Conservation (phyloP, 2,113 vertebrate species). For the Amia ocellicauda region DNA sequence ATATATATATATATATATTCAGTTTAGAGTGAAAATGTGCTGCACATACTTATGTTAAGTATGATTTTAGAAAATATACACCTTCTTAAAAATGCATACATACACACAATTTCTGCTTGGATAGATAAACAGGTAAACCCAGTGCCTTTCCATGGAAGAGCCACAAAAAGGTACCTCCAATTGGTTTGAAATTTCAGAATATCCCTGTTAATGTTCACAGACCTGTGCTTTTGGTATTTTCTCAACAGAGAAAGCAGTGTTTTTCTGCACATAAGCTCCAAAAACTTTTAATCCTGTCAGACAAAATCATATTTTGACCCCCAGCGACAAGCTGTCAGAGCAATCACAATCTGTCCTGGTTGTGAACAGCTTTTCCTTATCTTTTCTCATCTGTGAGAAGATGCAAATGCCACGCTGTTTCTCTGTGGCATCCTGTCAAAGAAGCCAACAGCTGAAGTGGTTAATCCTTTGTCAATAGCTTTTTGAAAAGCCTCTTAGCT, state of each 20-base stretch:
- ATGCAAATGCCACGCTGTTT: conserved; percentile 8
- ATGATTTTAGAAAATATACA: too few relatives aligned
- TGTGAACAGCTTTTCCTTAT: conserved; percentile 3
- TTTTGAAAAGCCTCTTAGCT: not conserved
- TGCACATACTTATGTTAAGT: too few relatives aligned
- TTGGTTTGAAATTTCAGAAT: too few relatives aligned
- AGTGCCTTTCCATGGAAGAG: not conserved
- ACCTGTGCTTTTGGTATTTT: too few relatives aligned
- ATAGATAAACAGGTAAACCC: not conserved
- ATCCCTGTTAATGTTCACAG: too few relatives aligned
- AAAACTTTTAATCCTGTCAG: conserved; percentile 1
- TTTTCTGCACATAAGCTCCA: not conserved
- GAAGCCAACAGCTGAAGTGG: not conserved
- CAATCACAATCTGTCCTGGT: conserved; percentile 7
- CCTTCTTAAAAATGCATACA: too few relatives aligned
- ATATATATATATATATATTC: conserved; percentile 16
- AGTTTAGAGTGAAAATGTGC: too few relatives aligned
- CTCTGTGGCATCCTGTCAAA: conserved; percentile 6
- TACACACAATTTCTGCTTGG: too few relatives aligned
- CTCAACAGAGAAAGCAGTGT: not conserved
- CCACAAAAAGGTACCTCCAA: too few relatives aligned
- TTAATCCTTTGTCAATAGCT: conserved; percentile 13
- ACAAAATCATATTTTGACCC: not conserved
- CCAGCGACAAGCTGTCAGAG: conserved; percentile 1
- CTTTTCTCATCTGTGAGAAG: not conserved